These are phyloP conservation scores for Diadumene lineata DNA, from an alignment of 92 coral and sea anemone species.

Conservation along the genomic window DNA sequence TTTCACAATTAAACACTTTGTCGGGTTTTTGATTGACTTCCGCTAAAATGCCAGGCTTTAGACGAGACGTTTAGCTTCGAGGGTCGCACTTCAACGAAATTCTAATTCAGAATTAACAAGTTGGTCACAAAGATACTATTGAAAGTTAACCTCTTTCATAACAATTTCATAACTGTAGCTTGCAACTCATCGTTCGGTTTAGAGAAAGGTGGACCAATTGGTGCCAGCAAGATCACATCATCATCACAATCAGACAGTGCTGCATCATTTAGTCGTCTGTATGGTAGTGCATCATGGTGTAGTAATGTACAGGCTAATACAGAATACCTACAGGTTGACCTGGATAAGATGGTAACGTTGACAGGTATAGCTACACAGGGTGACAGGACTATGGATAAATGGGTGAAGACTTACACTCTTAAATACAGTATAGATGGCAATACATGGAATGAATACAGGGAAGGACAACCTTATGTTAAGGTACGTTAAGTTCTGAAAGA, in stretches of 20 bases:
- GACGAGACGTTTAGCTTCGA: too few species aligned
- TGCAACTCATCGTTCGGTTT: constrained; percentile 23
- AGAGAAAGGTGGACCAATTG: not conserved
- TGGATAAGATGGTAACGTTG: constrained; percentile 29
- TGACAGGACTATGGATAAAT: constrained; percentile 34
- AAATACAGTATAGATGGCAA: constrained; percentile 40
- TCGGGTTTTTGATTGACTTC: too few species aligned
- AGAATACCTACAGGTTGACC: constrained; percentile 41
- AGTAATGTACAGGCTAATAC: constrained; percentile 8
- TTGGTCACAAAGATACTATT: too few species aligned
- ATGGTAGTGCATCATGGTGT: not conserved
- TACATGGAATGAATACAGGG: constrained; percentile 31
- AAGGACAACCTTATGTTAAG: not conserved
- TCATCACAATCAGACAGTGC: constrained; percentile 28
- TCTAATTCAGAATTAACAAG: too few species aligned
- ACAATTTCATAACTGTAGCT: not conserved
- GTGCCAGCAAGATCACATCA: constrained; percentile 7
- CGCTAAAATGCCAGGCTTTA: too few species aligned
- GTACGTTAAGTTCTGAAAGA: not conserved
- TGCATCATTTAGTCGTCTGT: not conserved
- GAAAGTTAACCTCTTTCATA: not conserved
- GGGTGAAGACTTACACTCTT: constrained; percentile 44
- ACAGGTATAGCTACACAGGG: constrained; percentile 69
- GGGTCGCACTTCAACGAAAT: too few species aligned
- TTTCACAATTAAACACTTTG: not conserved